These are phyloP conservation scores for Elachura formosa DNA, from an alignment of 2,113 vertebrate species.

Conservation along the genomic window DNA sequence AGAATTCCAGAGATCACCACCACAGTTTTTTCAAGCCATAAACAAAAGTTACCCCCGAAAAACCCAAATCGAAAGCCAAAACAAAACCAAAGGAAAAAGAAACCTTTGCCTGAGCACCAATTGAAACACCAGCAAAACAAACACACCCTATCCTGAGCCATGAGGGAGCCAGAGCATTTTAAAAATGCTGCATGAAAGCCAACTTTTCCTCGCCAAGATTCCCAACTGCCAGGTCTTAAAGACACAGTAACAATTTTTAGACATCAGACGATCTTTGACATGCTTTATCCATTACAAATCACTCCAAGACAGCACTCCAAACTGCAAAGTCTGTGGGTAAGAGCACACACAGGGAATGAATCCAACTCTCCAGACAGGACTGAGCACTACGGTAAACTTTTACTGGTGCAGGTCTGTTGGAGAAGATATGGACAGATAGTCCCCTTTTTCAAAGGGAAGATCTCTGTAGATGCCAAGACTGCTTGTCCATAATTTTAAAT, in stretches of 20 bases:
- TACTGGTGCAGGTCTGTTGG: too few relatives aligned
- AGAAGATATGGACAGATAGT: background rate
- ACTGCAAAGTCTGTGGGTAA: fast-evolving
- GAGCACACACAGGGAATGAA: background rate
- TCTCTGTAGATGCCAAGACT: background rate
- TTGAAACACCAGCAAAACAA: fast-evolving
- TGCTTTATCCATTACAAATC: background rate
- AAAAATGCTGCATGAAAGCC: fast-evolving
- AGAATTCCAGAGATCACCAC: background rate
- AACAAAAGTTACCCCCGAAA: background rate
- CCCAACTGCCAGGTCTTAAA: fast-evolving
- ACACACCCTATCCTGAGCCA: fast-evolving
- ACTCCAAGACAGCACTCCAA: background rate
- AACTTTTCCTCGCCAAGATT: background rate
- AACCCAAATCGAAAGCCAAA: background rate
- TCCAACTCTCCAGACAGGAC: background rate
- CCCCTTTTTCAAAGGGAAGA: background rate
- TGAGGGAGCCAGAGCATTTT: background rate
- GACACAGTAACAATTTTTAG: fast-evolving
- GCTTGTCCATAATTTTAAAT: background rate
- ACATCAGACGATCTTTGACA: background rate
- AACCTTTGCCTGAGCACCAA: background rate
- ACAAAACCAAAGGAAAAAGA: fast-evolving
- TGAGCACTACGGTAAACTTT: background rate
- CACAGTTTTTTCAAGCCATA: background rate